phyloP scores from a whole-genome alignment of 2,888 invertebrate genomes.

The Rhamphomyia laevipes region DNA sequence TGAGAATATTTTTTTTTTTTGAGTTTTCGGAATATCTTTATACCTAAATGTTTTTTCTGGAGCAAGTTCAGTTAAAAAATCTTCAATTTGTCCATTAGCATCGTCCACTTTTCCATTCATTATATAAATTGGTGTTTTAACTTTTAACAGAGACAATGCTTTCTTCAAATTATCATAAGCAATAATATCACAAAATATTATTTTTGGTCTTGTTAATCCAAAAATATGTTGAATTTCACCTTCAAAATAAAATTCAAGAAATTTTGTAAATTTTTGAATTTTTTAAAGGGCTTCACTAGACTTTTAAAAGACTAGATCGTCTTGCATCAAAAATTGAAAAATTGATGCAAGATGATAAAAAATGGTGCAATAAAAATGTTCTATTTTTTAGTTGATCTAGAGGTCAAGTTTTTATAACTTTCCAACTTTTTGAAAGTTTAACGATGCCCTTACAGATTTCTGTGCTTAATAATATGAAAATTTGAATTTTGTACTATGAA shows the following conservation, averaged over 20 bases:
- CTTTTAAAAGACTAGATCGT: no score
- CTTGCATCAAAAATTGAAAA: no score
- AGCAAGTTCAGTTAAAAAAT: conserved; percentile 14
- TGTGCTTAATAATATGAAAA: no score
- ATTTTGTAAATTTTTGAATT: no score
- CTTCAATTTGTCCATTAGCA: conserved; percentile 17
- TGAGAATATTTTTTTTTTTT: not conserved
- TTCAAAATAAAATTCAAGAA: conserved; percentile 14
- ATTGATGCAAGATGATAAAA: no score
- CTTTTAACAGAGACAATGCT: conserved; percentile 18
- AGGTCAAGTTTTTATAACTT: no score
- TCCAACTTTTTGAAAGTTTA: no score
- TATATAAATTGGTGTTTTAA: conserved; percentile 20
- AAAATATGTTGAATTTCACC: conserved; percentile 28
- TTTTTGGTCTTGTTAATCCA: conserved; percentile 26
- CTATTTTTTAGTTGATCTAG: no score
- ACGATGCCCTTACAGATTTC: no score
- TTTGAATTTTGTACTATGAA: no score
- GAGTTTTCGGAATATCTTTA: not conserved
- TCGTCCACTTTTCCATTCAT: conserved; percentile 23
- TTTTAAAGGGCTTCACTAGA: no score
- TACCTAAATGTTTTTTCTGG: not conserved
- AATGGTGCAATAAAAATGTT: no score
- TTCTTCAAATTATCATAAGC: conserved; percentile 20
- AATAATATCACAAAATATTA: conserved; percentile 32